A percentile compares a stretch with the other conserved stretches of the same genome.
Evolutionary conservation across 1,140 invertebrate species (phyloP).

Genomic region (Sitodiplosis mosellana): DNA sequence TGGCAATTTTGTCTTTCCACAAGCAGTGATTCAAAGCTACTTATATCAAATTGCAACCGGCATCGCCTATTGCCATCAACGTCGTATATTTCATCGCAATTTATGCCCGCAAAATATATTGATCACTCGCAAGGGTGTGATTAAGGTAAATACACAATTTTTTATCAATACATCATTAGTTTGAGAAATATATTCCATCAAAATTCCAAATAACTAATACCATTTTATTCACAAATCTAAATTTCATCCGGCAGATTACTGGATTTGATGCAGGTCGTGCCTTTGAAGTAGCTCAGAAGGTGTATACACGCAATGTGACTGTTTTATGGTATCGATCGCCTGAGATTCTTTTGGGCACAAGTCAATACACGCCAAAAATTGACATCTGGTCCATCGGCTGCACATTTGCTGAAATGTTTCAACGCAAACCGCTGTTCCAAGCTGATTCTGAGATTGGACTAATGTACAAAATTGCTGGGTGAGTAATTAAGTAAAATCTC

Average conservation of each 20-base stretch:
- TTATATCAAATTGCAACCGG: slow-evolving; percentile 67
- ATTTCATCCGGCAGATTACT: not conserved
- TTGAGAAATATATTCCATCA: not conserved
- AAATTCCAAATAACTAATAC: not conserved
- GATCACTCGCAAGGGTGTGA: slow-evolving; percentile 69
- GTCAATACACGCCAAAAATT: slow-evolving; percentile 61
- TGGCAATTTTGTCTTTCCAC: slow-evolving; percentile 4
- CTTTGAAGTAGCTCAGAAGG: not conserved
- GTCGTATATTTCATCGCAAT: slow-evolving; percentile 85
- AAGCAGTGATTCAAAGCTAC: slow-evolving; percentile 28
- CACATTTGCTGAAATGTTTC: slow-evolving; percentile 77
- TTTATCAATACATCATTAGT: not conserved
- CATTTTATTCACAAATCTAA: not conserved
- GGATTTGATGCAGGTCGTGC: not conserved
- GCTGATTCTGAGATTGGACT: not conserved
- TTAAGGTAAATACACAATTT: slow-evolving; percentile 26
- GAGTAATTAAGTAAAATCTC: no score
- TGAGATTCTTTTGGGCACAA: slow-evolving; percentile 69
- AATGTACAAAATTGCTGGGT: no score
- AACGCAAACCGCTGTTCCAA: slow-evolving; percentile 11
- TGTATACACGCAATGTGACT: slow-evolving; percentile 49
- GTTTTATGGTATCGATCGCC: slow-evolving; percentile 90
- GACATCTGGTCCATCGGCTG: slow-evolving; percentile 94
- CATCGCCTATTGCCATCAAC: slow-evolving; percentile 85
- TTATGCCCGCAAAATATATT: slow-evolving; percentile 94